A percentile compares a stretch with the other conserved stretches of the same genome.
These are phyloP conservation scores for Ophioderma brevispina DNA, from an alignment of 35 echinoderm and acorn worm genomes.

Conservation along the genomic window DNA sequence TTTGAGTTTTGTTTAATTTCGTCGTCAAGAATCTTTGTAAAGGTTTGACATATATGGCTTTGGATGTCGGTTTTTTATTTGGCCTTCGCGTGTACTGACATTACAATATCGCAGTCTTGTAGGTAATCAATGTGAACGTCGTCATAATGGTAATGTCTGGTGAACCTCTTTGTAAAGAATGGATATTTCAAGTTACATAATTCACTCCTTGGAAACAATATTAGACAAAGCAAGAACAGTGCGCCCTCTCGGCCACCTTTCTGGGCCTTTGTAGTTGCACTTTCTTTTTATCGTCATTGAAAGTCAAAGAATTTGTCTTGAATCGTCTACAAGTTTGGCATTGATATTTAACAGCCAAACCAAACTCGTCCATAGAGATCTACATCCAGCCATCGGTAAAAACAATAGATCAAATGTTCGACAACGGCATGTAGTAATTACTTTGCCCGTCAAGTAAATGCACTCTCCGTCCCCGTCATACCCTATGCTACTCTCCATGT, in stretches of 20 bases:
- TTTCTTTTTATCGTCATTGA: no score
- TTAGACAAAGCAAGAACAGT: not conserved
- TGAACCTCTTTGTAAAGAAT: no score
- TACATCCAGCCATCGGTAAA: slow-evolving; percentile 44
- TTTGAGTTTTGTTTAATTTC: not conserved
- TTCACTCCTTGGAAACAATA: not conserved
- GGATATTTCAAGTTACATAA: not conserved
- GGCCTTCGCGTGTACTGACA: no score
- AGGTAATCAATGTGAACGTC: no score
- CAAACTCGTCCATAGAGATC: slow-evolving; percentile 6
- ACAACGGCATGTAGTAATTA: slow-evolving; percentile 26
- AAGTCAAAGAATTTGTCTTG: no score
- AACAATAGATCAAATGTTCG: slow-evolving; percentile 17
- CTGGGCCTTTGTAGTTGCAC: not conserved
- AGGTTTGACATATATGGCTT: no score
- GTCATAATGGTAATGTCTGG: no score
- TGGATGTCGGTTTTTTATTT: no score
- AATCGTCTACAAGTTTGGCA: no score
- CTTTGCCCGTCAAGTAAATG: slow-evolving; percentile 14
- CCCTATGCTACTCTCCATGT: slow-evolving; percentile 7
- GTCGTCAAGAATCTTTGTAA: not conserved
- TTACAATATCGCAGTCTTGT: no score
- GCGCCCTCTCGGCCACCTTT: no score
- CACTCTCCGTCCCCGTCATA: slow-evolving; percentile 7
- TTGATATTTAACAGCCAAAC: not conserved